Conservation (phyloP, 2,888 invertebrate genomes). For the Herminia tarsipennalis region DNA sequence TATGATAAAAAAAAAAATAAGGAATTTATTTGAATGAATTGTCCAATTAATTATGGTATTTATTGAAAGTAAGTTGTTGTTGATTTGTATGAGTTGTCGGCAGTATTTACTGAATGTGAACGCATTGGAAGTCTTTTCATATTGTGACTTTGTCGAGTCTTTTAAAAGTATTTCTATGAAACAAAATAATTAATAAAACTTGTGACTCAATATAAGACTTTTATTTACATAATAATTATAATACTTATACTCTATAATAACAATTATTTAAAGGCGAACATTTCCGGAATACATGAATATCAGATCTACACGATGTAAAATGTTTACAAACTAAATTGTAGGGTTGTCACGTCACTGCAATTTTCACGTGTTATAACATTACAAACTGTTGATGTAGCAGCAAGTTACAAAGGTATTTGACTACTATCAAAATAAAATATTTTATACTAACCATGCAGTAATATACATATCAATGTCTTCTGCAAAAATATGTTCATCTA, state of each 20-base stretch:
- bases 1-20: constrained; percentile 55
- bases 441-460: too few relatives aligned
- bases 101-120: constrained; percentile 79
- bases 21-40: constrained; percentile 79
- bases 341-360: too few relatives aligned
- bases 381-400: too few relatives aligned
- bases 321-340: too few relatives aligned
- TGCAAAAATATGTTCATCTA: too few relatives aligned
- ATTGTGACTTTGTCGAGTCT: constrained; percentile 83
- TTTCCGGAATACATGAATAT: neutral
- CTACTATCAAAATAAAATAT: too few relatives aligned
- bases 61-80: constrained; percentile 82
- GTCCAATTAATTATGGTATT: constrained; percentile 78
- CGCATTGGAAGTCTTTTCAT: constrained; percentile 77
- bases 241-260: too few relatives aligned
- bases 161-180: constrained; percentile 84
- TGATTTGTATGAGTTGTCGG: constrained; percentile 76
- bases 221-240: constrained; percentile 52
- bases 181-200: constrained; percentile 75
- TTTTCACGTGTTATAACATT: too few relatives aligned
- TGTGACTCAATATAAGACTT: constrained; percentile 69
- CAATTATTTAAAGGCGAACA: too few relatives aligned
- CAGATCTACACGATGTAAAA: neutral
- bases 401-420: too few relatives aligned
- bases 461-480: too few relatives aligned